These are phyloP conservation scores for Microdon myrmicae DNA, from an alignment of 2,888 invertebrate genomes.

Conservation along the genomic window DNA sequence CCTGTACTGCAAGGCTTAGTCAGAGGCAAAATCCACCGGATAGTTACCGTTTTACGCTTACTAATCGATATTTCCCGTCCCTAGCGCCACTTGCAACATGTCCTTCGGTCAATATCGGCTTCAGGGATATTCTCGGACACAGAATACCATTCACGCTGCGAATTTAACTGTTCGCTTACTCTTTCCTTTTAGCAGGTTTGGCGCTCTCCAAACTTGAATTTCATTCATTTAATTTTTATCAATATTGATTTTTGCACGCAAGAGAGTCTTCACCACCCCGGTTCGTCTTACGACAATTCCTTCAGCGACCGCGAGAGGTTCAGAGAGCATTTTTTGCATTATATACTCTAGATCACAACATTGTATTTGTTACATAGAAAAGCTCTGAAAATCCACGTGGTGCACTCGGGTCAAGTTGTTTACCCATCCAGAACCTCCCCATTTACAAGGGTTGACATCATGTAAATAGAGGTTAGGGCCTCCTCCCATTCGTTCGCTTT, in stretches of 20 bases:
- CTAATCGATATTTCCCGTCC: constrained; percentile 37
- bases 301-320: no score
- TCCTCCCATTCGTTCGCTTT: not conserved
- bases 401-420: constrained; percentile 30
- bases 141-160: constrained; percentile 1
- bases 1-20: no score
- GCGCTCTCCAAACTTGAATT: constrained; percentile 36
- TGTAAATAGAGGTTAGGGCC: constrained; percentile 18
- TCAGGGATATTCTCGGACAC: constrained; percentile 14
- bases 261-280: no score
- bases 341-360: constrained; percentile 33
- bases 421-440: constrained; percentile 9
- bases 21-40: constrained; percentile 1
- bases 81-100: constrained; percentile 24
- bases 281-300: no score
- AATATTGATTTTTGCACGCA: constrained; percentile 41
- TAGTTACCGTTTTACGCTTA: no score
- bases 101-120: constrained; percentile 43
- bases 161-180: not conserved
- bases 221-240: constrained; percentile 46
- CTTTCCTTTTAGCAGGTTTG: not conserved
- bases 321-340: constrained; percentile 41
- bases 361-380: constrained; percentile 20
- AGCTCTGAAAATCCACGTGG: constrained; percentile 42
- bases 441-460: no score